phyloP scores from a whole-genome alignment of 2,113 vertebrate genomes.

The Nerophis lumbriciformis region DNA sequence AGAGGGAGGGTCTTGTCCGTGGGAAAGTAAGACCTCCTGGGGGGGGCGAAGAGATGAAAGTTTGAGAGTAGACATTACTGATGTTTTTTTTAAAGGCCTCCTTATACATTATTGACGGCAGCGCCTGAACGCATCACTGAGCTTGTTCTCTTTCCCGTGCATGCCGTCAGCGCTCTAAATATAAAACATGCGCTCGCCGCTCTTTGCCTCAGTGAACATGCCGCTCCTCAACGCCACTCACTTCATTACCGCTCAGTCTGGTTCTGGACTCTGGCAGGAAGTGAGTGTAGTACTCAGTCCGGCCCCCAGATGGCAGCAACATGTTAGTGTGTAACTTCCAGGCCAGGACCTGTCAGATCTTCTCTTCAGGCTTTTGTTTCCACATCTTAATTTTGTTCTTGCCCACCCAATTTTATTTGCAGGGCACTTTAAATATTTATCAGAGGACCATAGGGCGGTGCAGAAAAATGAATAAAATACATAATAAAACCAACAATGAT shows the following conservation, averaged over 20 bases:
- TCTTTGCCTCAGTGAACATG: constrained; percentile 21
- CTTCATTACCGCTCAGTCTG: no score
- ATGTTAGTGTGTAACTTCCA: not conserved
- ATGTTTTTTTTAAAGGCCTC: constrained; percentile 61
- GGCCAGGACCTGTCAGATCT: no score
- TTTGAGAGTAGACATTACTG: constrained; percentile 46
- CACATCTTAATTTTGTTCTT: no score
- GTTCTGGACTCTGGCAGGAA: constrained; percentile 18
- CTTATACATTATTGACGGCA: constrained; percentile 68
- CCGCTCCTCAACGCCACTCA: constrained; percentile 32
- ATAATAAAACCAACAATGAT: no score
- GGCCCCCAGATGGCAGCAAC: constrained; percentile 56
- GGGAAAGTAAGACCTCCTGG: constrained; percentile 4
- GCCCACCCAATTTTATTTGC: no score
- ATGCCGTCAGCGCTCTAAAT: constrained; percentile 67
- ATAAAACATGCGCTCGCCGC: constrained; percentile 61
- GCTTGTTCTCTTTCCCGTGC: constrained; percentile 60
- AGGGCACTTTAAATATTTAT: no score
- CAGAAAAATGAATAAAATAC: no score
- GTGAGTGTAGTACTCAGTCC: constrained; percentile 25
- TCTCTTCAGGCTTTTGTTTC: no score
- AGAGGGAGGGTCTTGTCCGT: constrained; percentile 11
- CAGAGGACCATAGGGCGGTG: no score
- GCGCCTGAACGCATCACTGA: constrained; percentile 62
- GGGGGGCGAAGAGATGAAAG: constrained; percentile 47